A percentile compares a stretch with the other conserved stretches of the same genome.
phyloP scores from a whole-genome alignment of 2,797 vertebrate species.

The Trachops cirrhosus region DNA sequence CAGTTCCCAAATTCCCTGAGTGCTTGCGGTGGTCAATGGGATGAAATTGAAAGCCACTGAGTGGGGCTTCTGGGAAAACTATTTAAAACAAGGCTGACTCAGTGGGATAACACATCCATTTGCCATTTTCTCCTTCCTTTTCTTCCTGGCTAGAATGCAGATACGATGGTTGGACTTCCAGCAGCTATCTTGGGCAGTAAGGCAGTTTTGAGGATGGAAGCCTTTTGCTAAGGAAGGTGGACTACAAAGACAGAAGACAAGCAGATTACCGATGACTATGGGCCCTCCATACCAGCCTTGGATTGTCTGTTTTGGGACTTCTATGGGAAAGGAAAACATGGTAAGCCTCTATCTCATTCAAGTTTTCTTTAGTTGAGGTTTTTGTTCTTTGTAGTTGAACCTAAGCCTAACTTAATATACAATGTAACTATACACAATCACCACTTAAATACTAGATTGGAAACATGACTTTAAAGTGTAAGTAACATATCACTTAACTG shows the following conservation, averaged over 20 bases:
- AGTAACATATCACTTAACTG: not conserved
- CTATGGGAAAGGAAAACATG: not conserved
- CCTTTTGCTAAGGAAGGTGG: not conserved
- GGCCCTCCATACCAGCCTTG: not conserved
- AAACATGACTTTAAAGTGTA: conserved; percentile 19
- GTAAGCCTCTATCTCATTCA: not conserved
- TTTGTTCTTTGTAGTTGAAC: conserved; percentile 5
- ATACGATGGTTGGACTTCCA: not conserved
- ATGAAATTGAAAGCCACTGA: not conserved
- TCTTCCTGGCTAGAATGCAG: not conserved
- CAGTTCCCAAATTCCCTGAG: not conserved
- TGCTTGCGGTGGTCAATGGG: not conserved
- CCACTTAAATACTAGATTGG: not conserved
- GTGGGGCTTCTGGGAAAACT: not conserved
- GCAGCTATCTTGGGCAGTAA: not conserved
- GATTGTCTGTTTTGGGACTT: not conserved
- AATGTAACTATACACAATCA: not conserved
- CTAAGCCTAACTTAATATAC: not conserved
- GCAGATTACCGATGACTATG: not conserved
- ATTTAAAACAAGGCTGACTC: not conserved
- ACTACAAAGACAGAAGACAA: not conserved
- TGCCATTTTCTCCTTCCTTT: not conserved
- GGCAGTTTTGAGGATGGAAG: not conserved
- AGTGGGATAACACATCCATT: not conserved
- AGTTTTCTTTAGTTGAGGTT: not conserved